phyloP scores from a whole-genome alignment of 2,113 vertebrate genomes.

The Anseranas semipalmata region DNA sequence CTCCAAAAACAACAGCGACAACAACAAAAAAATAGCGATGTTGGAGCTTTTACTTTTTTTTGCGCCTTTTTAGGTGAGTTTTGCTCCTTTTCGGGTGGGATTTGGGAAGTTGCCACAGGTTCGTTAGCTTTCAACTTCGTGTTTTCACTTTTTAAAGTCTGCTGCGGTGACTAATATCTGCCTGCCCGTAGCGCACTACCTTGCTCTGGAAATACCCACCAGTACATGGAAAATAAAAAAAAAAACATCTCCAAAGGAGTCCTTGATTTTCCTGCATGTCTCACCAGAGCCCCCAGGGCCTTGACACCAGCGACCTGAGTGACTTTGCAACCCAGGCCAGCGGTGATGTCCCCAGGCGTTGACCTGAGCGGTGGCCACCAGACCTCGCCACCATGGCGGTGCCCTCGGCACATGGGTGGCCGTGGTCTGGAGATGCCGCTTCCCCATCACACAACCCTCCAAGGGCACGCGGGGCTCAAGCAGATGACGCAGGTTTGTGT shows the following conservation, averaged over 20 bases:
- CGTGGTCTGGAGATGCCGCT: not conserved
- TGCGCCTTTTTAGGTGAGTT: slow-evolving; percentile 38
- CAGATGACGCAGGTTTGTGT: not conserved
- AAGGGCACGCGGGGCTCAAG: accelerated
- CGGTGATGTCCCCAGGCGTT: not conserved
- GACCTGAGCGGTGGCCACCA: not conserved
- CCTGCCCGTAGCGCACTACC: not conserved
- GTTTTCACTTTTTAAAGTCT: slow-evolving; percentile 78
- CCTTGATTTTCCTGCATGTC: not conserved
- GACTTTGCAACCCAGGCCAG: not conserved
- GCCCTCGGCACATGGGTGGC: not conserved
- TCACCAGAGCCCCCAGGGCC: not conserved
- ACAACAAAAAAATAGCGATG: not conserved
- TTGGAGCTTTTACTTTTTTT: slow-evolving; percentile 49
- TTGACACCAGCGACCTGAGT: not conserved
- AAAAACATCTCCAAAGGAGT: not conserved
- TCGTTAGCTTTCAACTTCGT: slow-evolving; percentile 61
- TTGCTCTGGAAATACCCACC: slow-evolving; percentile 63
- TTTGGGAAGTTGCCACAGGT: slow-evolving; percentile 74
- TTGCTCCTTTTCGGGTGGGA: slow-evolving; percentile 55
- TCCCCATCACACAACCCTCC: not conserved
- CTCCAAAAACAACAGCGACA: slow-evolving; percentile 28
- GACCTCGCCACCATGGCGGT: not conserved
- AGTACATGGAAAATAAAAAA: not conserved
- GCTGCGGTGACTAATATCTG: slow-evolving; percentile 63